These are phyloP conservation scores for Chiroxiphia lanceolata DNA, from an alignment of 2,797 vertebrate genomes.

Conservation along the genomic window DNA sequence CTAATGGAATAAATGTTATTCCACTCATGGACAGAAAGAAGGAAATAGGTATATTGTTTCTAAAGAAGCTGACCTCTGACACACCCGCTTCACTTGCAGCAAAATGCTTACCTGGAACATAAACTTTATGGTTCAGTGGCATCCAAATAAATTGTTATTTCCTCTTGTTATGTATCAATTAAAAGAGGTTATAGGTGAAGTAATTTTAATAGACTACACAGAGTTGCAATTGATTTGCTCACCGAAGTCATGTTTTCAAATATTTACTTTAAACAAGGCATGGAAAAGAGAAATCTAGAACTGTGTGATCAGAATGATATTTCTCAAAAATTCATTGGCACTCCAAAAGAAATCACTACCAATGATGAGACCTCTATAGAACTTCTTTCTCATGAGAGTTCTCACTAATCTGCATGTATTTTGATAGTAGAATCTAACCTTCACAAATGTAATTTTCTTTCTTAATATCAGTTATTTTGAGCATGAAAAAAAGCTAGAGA, in stretches of 20 bases:
- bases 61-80: neutral
- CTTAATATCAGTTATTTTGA: neutral
- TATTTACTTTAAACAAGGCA: neutral
- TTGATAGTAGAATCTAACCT: neutral
- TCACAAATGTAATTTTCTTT: neutral
- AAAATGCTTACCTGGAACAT: neutral
- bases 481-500: neutral
- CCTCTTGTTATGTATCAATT: neutral
- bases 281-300: neutral
- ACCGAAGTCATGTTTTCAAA: neutral
- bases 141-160: neutral
- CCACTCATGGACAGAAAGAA: neutral
- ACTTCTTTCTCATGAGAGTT: neutral
- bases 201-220: neutral
- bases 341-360: neutral
- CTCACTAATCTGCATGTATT: neutral
- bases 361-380: neutral
- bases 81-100: neutral
- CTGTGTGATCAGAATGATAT: neutral
- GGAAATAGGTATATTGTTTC: slow-evolving; percentile 10
- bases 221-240: neutral
- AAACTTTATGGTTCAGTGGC: neutral
- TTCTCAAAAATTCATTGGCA: neutral
- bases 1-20: neutral
- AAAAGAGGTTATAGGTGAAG: neutral